Percentiles rank a stretch among this genome's conserved stretches.
phyloP scores from a whole-genome alignment of 2,797 vertebrate species.

The Yasuhikotakia modesta region DNA sequence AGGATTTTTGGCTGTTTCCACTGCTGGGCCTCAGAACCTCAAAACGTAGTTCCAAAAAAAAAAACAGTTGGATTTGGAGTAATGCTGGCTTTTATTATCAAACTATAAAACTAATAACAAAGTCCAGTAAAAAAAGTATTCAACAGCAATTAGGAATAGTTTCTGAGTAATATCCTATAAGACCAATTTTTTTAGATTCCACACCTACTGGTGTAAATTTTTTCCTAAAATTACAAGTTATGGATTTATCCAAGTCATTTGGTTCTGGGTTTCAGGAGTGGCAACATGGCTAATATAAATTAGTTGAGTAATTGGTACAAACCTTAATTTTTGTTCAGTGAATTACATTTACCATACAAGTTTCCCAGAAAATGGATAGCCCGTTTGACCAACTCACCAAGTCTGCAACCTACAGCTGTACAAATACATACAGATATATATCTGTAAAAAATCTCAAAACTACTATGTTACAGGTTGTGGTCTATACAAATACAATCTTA shows the following conservation, averaged over 20 bases:
- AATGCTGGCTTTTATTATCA: not conserved
- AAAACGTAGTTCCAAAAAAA: not conserved
- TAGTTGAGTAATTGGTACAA: not conserved
- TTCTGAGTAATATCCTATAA: not conserved
- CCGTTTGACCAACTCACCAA: not conserved
- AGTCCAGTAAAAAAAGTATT: not conserved
- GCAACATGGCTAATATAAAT: not conserved
- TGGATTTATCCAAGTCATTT: not conserved
- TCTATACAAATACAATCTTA: conserved; percentile 21
- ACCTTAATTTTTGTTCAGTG: not conserved
- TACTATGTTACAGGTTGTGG: conserved; percentile 1
- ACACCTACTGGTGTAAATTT: not conserved
- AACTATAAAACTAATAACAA: not conserved
- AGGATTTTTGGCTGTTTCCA: not conserved
- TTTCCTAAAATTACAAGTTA: not conserved
- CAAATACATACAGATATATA: not conserved
- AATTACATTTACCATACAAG: not conserved
- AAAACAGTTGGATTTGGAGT: not conserved
- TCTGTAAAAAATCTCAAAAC: not conserved
- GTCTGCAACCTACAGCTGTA: not conserved
- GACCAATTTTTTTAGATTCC: not conserved
- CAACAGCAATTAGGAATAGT: not conserved
- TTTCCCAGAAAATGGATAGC: not conserved
- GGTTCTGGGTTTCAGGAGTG: conserved; percentile 13
- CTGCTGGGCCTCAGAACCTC: conserved; percentile 5